phyloP scores from a whole-genome alignment of 2,888 invertebrate species.

The Rhagonycha lutea region DNA sequence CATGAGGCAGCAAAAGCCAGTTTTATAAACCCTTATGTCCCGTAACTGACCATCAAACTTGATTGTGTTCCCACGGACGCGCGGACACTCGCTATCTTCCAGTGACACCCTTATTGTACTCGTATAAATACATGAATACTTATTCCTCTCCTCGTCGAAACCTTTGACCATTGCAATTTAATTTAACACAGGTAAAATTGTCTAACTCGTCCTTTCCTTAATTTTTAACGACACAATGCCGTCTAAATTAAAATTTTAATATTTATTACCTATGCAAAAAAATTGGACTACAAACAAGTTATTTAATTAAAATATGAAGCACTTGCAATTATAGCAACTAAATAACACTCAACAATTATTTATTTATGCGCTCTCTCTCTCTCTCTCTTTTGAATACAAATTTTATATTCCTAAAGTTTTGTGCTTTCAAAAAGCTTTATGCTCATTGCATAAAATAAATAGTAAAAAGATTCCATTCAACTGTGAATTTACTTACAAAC shows the following conservation, averaged over 20 bases:
- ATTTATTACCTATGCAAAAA: neutral
- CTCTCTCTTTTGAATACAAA: neutral
- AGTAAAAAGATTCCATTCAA: neutral
- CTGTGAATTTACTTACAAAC: neutral
- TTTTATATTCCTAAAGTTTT: neutral
- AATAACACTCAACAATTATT: neutral
- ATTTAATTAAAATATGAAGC: neutral
- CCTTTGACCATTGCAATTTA: slow-evolving; percentile 20
- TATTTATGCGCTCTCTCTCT: neutral
- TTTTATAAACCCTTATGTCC: slow-evolving; percentile 28
- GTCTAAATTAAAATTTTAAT: neutral
- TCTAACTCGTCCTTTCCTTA: neutral
- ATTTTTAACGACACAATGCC: neutral
- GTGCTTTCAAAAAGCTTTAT: neutral
- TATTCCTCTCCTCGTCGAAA: slow-evolving; percentile 3
- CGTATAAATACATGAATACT: neutral
- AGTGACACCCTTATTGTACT: slow-evolving; percentile 27
- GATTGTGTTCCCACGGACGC: slow-evolving; percentile 43
- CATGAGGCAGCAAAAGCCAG: slow-evolving; percentile 27
- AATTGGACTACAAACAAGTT: neutral
- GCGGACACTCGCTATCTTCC: slow-evolving; percentile 32
- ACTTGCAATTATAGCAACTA: neutral
- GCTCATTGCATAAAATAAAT: neutral
- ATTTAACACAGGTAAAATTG: neutral
- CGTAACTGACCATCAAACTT: slow-evolving; percentile 43